These are phyloP conservation scores for Lepisosteus osseus DNA, from an alignment of 2,113 vertebrate species.

Conservation along the genomic window DNA sequence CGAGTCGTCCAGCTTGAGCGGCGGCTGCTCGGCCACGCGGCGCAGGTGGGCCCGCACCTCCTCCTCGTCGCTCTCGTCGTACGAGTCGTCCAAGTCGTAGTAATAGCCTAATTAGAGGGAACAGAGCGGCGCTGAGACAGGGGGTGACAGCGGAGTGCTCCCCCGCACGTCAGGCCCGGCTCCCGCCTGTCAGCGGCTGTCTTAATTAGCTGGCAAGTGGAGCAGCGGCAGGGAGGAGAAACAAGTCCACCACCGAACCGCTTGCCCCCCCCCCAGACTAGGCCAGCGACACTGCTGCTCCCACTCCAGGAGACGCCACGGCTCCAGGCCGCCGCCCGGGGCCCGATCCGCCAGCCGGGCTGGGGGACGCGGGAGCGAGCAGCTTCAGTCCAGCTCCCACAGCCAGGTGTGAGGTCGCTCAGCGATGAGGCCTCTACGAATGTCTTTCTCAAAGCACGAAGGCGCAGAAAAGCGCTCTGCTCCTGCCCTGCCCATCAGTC, in stretches of 20 bases:
- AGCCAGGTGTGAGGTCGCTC: no score
- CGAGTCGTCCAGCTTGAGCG: slow-evolving; percentile 91
- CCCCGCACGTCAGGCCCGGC: neutral
- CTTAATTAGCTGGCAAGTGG: slow-evolving; percentile 17
- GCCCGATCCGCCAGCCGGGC: no score
- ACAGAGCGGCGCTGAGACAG: slow-evolving; percentile 3
- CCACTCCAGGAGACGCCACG: neutral
- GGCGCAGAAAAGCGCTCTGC: no score
- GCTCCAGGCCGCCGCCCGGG: no score
- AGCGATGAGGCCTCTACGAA: no score
- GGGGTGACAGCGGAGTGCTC: slow-evolving; percentile 11
- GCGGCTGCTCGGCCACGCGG: slow-evolving; percentile 88
- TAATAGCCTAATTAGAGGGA: slow-evolving; percentile 77
- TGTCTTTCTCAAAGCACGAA: no score
- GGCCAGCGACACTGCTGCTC: neutral
- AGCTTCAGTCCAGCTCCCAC: no score
- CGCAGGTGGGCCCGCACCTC: slow-evolving; percentile 92
- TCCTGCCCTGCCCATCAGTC: no score
- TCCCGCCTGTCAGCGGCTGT: slow-evolving; percentile 14
- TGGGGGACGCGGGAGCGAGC: no score
- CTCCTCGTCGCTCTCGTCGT: slow-evolving; percentile 94
- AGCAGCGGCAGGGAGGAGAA: neutral
- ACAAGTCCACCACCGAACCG: neutral
- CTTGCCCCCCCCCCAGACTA: neutral
- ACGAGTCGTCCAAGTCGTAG: slow-evolving; percentile 96